Evolutionary conservation across 2,888 invertebrate genomes (phyloP), one percentile per base, ranked within the genome.

Genomic region (Euplexia lucipara): DNA sequence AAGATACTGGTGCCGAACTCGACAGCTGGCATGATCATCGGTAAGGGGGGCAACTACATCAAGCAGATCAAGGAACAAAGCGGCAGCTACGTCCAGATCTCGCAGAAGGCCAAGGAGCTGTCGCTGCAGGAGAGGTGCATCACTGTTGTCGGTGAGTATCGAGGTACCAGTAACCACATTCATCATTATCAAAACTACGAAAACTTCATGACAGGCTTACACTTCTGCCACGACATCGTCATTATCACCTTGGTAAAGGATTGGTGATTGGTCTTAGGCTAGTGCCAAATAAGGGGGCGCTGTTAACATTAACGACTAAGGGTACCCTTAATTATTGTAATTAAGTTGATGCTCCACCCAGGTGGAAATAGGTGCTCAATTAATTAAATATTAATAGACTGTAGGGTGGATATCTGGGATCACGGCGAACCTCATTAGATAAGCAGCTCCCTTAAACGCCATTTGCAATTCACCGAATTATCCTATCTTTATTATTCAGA

Each of bases 21-120:
- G 57, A 99, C 99, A 47, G 99, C 99, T 67, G 99, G 99, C 85
- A 99, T 99, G 99, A 99, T 99, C 83, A 99, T 99, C 89, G 99
- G 99, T 86, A 99, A 99, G 93, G 98, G 98, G 64, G 99, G 99
- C 84, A 98, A 98, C 95, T 99, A 98, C 91, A 99, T 99, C 88
- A 99, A 99, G 92, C 98, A 98, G 95, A 98, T 99, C 86, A 98
- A 98, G 93, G 98, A 99, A 92, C 97, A 98, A 89, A 98, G 98
- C 89, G 98, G 98, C 87, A 98, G 98, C 83, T 98, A 98, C 94
- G 98, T 99, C 81, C 99, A 99, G 96, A 98, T 99, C 88, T 99
- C 99, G 87, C 99, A 99, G 94, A 99, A 99, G 93, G 98, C 98
- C 83, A 99, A 98, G 96, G 99, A 99, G 90, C 96, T 98, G 64